These are phyloP conservation scores for Axinella damicornis DNA, from an alignment of 37 sponge, comb jelly and placozoan species.

Conservation along the genomic window DNA sequence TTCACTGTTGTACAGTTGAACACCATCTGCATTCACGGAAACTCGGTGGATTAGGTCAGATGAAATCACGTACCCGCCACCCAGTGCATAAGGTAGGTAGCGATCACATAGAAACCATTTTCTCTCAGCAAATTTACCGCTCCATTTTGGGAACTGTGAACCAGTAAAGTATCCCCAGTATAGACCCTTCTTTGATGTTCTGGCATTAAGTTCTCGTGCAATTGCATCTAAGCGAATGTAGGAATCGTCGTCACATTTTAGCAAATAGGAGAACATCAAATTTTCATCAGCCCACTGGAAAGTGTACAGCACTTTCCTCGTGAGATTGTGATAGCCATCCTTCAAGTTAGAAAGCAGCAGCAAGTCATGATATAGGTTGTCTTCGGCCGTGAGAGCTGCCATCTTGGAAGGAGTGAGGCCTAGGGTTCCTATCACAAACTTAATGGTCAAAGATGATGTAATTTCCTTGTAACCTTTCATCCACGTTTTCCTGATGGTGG, in stretches of 20 bases:
- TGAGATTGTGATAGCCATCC: constrained; percentile 74
- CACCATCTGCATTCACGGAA: constrained; percentile 36
- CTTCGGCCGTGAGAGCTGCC: constrained; percentile 7
- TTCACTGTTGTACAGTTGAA: constrained; percentile 80
- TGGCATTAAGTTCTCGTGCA: constrained; percentile 38
- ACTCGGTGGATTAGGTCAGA: constrained; percentile 71
- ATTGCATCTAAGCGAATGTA: constrained; percentile 58
- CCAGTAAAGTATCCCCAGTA: constrained; percentile 96
- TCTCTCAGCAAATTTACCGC: constrained; percentile 83
- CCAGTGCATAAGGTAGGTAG: constrained; percentile 90
- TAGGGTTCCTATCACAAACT: constrained; percentile 81
- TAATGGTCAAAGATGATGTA: constrained; percentile 18
- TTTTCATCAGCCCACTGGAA: constrained; percentile 47
- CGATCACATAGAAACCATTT: constrained; percentile 86
- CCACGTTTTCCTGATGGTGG: constrained; percentile 83
- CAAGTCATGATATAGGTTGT: constrained; percentile 57
- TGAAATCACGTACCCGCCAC: constrained; percentile 87
- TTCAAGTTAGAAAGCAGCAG: constrained; percentile 59
- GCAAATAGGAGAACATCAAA: constrained; percentile 57
- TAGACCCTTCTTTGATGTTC: constrained; percentile 18
- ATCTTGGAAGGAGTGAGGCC: constrained; percentile 1
- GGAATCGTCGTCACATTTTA: constrained; percentile 93
- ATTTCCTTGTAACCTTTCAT: constrained; percentile 19
- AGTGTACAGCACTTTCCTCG: constrained; percentile 73
- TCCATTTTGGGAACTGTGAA: constrained; percentile 52